These are phyloP conservation scores for Ceuthmochares aereus DNA, from an alignment of 2,113 vertebrate genomes.

Conservation along the genomic window DNA sequence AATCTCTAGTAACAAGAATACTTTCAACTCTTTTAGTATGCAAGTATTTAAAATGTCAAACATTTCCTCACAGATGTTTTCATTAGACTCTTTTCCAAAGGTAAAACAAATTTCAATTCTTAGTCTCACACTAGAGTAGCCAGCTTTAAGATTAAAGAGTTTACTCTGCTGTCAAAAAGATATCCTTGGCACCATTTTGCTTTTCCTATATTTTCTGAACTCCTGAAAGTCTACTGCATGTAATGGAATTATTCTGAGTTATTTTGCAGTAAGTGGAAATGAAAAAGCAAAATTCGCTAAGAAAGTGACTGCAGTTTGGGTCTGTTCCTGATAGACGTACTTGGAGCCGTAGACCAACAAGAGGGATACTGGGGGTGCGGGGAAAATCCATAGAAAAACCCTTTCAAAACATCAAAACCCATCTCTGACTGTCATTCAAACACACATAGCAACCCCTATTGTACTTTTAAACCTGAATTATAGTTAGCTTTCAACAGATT, in stretches of 20 bases:
- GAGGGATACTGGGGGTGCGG: accelerated
- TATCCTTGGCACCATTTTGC: background rate
- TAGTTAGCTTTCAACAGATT: constrained; percentile 1
- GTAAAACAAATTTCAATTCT: background rate
- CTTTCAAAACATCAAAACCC: background rate
- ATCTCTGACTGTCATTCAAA: background rate
- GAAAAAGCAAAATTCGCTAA: accelerated
- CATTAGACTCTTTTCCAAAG: background rate
- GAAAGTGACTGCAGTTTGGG: background rate
- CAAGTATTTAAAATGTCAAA: background rate
- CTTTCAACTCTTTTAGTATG: background rate
- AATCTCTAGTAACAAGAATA: background rate
- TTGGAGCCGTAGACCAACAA: background rate
- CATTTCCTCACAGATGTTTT: background rate
- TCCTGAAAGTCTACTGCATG: background rate
- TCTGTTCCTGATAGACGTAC: background rate
- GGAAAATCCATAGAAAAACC: background rate
- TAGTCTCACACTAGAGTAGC: background rate
- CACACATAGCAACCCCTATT: background rate
- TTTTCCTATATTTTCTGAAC: background rate
- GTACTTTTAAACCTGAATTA: background rate
- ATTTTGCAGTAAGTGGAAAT: background rate
- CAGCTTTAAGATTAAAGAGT: background rate
- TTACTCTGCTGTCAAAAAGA: background rate
- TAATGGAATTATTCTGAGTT: background rate